These are phyloP conservation scores for Ips typographus DNA, from an alignment of 1,140 invertebrate genomes.

Conservation along the genomic window DNA sequence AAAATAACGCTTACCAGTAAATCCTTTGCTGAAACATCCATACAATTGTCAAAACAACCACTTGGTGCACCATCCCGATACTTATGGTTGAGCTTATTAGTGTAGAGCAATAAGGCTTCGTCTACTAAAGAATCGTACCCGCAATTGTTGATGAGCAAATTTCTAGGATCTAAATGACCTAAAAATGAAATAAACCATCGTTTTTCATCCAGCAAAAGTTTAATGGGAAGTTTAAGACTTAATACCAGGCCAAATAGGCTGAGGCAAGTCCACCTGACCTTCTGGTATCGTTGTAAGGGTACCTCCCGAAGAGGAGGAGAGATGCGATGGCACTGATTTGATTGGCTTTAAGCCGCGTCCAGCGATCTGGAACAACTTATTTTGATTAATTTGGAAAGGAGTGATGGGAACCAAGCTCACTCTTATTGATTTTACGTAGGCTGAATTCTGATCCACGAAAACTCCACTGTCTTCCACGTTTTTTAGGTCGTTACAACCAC, in stretches of 20 bases:
- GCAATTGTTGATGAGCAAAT: constrained; percentile 16
- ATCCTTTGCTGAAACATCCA: constrained; percentile 49
- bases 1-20: constrained; percentile 41
- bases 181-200: not conserved
- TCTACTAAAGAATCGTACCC: constrained; percentile 47
- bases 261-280: constrained; percentile 49
- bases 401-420: constrained; percentile 10
- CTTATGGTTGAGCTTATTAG: constrained; percentile 33
- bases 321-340: constrained; percentile 39
- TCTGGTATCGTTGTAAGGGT: constrained; percentile 51
- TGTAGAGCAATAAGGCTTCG: constrained; percentile 48
- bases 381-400: not conserved
- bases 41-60: constrained; percentile 14
- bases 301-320: constrained; percentile 42
- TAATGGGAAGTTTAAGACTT: not conserved
- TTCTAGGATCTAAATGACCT: constrained; percentile 17
- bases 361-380: constrained; percentile 14
- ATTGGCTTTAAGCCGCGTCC: constrained; percentile 24
- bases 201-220: not conserved
- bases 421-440: constrained; percentile 47
- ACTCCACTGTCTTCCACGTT: constrained; percentile 41
- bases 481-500: constrained; percentile 39
- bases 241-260: constrained; percentile 49
- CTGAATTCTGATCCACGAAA: constrained; percentile 47
- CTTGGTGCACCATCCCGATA: constrained; percentile 29